These are phyloP conservation scores for Simalia tracyae DNA, from an alignment of 2,797 vertebrate species.

Conservation along the genomic window DNA sequence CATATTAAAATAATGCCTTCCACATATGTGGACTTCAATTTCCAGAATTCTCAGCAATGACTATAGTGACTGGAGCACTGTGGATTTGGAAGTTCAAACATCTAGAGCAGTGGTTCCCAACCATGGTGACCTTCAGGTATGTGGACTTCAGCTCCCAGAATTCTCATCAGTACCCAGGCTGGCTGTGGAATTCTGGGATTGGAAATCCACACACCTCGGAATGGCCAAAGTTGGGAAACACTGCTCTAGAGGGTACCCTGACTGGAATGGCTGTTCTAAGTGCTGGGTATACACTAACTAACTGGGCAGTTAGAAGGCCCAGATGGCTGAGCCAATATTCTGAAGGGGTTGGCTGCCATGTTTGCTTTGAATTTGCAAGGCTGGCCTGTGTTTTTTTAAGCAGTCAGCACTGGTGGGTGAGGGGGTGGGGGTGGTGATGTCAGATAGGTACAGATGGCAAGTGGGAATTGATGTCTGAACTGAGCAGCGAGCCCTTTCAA, in stretches of 20 bases:
- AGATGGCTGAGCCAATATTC: background rate
- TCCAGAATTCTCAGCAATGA: background rate
- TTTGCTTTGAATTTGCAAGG: background rate
- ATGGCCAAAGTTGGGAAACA: background rate
- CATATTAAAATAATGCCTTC: background rate
- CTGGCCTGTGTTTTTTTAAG: background rate
- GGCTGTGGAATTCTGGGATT: background rate
- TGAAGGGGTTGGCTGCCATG: background rate
- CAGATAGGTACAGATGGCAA: background rate
- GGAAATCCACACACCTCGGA: background rate
- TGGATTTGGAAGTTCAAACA: background rate
- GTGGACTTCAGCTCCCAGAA: background rate
- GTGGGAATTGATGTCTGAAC: background rate
- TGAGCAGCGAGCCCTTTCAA: background rate
- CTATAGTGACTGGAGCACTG: background rate
- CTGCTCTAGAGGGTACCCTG: background rate
- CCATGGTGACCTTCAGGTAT: background rate
- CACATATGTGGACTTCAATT: background rate
- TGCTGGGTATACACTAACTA: background rate
- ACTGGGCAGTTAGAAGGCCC: background rate
- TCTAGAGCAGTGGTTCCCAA: background rate
- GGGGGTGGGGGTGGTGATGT: background rate
- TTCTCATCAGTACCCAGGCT: background rate
- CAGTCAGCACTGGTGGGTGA: background rate
- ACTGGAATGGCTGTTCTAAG: background rate